Conservation (phyloP, 2,888 invertebrate genomes). For the Synanthedon andrenaeformis region DNA sequence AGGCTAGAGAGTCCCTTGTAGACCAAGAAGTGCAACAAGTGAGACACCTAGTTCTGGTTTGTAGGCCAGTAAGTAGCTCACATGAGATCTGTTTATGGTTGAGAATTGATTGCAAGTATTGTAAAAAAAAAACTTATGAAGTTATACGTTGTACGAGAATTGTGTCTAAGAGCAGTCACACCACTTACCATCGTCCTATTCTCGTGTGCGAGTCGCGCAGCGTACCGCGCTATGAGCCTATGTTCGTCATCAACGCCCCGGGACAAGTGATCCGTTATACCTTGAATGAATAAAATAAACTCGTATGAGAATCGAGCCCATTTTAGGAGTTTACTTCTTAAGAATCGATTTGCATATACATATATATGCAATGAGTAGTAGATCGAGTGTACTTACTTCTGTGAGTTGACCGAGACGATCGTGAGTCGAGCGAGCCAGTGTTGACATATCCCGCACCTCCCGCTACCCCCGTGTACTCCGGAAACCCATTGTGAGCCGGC, state of each 20-base stretch:
- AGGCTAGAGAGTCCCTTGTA: no score
- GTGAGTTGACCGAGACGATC: conserved; percentile 65
- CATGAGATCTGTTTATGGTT: no score
- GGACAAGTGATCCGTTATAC: conserved; percentile 59
- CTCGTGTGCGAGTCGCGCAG: conserved; percentile 94
- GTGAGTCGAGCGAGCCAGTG: conserved; percentile 81
- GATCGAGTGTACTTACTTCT: conserved; percentile 29
- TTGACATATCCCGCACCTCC: conserved; percentile 72
- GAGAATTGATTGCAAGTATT: no score
- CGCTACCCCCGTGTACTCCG: conserved; percentile 70
- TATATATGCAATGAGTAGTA: no score
- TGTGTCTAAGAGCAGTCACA: no score
- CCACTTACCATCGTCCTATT: conserved; percentile 76
- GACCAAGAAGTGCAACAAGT: no score
- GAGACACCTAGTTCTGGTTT: no score
- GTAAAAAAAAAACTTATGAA: no score
- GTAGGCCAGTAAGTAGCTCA: no score
- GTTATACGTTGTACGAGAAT: no score
- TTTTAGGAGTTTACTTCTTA: no score
- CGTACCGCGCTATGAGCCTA: conserved; percentile 95
- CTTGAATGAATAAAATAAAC: conserved; percentile 7
- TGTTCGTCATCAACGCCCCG: conserved; percentile 90
- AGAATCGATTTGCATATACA: no score
- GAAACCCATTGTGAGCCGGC: conserved; percentile 93
- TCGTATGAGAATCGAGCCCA: background rate